These are phyloP conservation scores for Neoarius graeffei DNA, from an alignment of 2,113 vertebrate genomes.

Conservation along the genomic window DNA sequence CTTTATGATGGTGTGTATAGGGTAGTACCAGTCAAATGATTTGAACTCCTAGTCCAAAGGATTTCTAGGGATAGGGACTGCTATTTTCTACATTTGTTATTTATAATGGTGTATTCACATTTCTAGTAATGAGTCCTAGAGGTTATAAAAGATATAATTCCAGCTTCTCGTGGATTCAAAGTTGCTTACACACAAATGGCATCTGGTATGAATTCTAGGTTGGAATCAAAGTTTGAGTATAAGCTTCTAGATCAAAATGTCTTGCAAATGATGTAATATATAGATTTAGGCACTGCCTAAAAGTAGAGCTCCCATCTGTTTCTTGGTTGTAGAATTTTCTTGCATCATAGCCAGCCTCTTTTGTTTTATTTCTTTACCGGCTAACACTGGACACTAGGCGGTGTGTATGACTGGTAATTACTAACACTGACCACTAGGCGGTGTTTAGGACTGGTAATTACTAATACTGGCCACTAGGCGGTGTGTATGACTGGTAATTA, in stretches of 20 bases:
- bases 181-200: neutral
- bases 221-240: neutral
- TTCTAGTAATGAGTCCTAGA: neutral
- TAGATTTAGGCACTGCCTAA: too few relatives aligned
- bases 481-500: too few relatives aligned
- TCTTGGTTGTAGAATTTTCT: too few relatives aligned
- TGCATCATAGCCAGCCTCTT: too few relatives aligned
- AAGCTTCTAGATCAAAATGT: neutral
- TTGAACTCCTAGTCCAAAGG: neutral
- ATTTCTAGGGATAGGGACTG: neutral
- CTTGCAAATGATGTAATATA: neutral
- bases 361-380: too few relatives aligned
- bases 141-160: neutral
- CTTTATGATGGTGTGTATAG: neutral
- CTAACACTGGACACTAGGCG: too few relatives aligned
- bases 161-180: neutral
- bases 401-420: too few relatives aligned
- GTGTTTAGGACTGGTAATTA: too few relatives aligned
- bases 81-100: neutral
- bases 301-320: too few relatives aligned
- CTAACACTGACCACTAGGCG: too few relatives aligned
- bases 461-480: too few relatives aligned
- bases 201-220: neutral
- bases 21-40: neutral
- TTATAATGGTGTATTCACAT: neutral